A percentile compares a stretch with the other conserved stretches of the same genome.
Conservation (phyloP, 2,113 vertebrate genomes). For the Pedionomus torquatus region DNA sequence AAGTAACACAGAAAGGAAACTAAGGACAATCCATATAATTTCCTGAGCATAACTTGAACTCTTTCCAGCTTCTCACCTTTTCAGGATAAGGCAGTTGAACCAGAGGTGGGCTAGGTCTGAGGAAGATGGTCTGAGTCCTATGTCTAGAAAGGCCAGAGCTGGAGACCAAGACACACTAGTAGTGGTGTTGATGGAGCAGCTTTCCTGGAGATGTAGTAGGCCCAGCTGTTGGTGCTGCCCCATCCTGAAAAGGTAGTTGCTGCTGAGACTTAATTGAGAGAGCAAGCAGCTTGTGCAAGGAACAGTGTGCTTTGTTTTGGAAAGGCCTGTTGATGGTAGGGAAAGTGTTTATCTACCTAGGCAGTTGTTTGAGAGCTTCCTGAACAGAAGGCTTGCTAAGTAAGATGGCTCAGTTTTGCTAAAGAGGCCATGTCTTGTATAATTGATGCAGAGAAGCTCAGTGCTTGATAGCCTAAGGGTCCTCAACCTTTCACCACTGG, state of each 20-base stretch:
- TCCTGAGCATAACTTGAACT: neutral
- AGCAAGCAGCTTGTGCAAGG: neutral
- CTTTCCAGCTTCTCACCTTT: neutral
- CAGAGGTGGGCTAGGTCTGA: neutral
- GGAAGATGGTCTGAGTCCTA: neutral
- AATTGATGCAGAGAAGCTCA: constrained; percentile 11
- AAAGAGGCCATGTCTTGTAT: constrained; percentile 14
- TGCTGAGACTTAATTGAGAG: neutral
- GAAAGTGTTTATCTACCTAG: neutral
- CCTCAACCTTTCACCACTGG: constrained; percentile 25
- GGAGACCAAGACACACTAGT: neutral
- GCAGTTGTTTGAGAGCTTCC: neutral
- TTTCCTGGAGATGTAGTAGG: neutral
- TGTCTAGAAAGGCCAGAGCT: neutral
- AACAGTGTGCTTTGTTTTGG: neutral
- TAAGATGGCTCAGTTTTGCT: constrained; percentile 9
- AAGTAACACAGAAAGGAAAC: neutral
- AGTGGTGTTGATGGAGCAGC: neutral
- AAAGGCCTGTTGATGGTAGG: neutral
- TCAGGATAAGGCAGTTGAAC: neutral
- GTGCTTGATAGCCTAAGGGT: constrained; percentile 13
- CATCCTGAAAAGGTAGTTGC: neutral
- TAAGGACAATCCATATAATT: neutral
- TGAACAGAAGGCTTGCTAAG: neutral
- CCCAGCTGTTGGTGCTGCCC: neutral